Conservation (phyloP, 2,113 vertebrate species). For the Lampris incognitus region DNA sequence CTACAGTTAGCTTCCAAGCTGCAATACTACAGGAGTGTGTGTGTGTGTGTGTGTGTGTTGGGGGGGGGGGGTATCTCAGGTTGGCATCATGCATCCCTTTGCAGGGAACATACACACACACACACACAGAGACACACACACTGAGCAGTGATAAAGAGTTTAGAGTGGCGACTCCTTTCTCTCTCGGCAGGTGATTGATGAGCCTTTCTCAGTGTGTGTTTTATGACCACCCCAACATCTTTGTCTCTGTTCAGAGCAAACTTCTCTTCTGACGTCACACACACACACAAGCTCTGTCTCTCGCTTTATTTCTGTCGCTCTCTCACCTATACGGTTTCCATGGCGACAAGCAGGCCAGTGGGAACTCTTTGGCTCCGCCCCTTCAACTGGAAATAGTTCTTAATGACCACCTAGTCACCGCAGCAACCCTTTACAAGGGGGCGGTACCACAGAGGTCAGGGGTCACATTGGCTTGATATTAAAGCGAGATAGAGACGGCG, state of each 20-base stretch:
- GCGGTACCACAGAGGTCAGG: slow-evolving; percentile 41
- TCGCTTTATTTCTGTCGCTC: slow-evolving; percentile 19
- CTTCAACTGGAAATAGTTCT: slow-evolving; percentile 63
- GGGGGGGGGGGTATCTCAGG: not conserved
- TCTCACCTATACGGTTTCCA: not conserved
- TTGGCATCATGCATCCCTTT: not conserved
- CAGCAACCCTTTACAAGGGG: slow-evolving; percentile 56
- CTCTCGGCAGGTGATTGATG: no score
- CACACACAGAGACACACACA: slow-evolving; percentile 29
- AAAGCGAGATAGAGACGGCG: slow-evolving; percentile 1
- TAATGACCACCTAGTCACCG: slow-evolving; percentile 19
- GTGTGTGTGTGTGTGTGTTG: slow-evolving; percentile 1
- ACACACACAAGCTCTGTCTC: slow-evolving; percentile 36
- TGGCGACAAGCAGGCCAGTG: slow-evolving; percentile 5
- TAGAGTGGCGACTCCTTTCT: no score
- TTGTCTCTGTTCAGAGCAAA: no score
- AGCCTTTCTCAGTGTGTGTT: no score
- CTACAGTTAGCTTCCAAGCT: not conserved
- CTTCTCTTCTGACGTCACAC: not conserved
- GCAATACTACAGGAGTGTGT: not conserved
- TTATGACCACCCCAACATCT: no score
- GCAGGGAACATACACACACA: not conserved
- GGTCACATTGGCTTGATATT: slow-evolving; percentile 26
- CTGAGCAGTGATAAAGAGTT: not conserved
- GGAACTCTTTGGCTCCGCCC: slow-evolving; percentile 45